Base-by-base conservation (phyloP, 2,113 vertebrate genomes). In the Pseudopipra pipra region DNA sequence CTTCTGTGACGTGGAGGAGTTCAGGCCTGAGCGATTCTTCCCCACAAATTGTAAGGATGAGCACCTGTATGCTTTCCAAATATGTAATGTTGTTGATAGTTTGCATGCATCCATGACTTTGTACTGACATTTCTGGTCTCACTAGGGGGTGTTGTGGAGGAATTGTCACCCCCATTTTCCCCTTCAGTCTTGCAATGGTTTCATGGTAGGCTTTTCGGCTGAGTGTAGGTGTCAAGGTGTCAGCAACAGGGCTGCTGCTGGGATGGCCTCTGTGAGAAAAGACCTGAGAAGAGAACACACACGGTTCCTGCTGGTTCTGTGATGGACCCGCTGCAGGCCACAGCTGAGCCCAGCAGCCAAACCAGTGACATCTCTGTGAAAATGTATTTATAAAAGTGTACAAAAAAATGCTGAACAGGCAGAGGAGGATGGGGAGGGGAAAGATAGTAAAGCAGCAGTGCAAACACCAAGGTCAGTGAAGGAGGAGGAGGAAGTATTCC, bases 1-100 rank as follows among this genome's bases (percentile, higher is more conserved):
- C 94, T 99, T 99, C 94, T 98, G 98, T 4, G 97, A 99, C 3
- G 98, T 99, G 0, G 98, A 99, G 30, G 98, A 98, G 80, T 99
- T 99, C 96, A 97, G 89, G 19, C 98, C 99, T 3, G 99, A 99
- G 28, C 74, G 95, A 5, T 99, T 99, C 91, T 93, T 98, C 19
- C 97, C 97, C 0, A 98, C 99, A 90, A 99, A 99, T n/a, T 95
- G 77, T 0, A 89, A 79, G 11, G 98, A 98, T 63, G 97, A 98
- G 46, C 98, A 98, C 66, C 97, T 98, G 0, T 99, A 98, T 9
- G 96, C 98, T 2, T 99, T 74, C 28, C 15, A 87, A n/a, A 16
- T 79, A 37, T 6, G 52, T 58, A 43, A 25, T 10, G 4, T 28
- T 44, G 17, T 47, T 75, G 12, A 47, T 68, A 30, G n/a, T 54